Conservation (phyloP, 2,797 vertebrate species). For the Rhadinocentrus ornatus region DNA sequence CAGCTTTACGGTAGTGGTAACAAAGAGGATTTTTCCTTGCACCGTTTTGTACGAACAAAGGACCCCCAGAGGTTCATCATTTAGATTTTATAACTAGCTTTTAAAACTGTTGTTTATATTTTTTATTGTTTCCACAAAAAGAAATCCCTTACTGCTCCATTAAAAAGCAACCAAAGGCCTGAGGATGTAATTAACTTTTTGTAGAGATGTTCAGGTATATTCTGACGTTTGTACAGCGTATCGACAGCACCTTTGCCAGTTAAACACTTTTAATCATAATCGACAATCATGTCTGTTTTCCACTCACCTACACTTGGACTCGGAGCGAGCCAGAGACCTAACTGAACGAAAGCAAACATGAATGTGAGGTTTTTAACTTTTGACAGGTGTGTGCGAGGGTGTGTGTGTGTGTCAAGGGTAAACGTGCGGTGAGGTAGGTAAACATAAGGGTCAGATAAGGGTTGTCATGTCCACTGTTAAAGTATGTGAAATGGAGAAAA, state of each 20-base stretch:
- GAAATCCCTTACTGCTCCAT: background rate
- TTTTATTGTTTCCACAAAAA: background rate
- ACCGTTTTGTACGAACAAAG: background rate
- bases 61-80: conserved; percentile 9
- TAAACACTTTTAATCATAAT: conserved; percentile 26
- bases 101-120: conserved; percentile 60
- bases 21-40: background rate
- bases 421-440: conserved; percentile 5
- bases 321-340: conserved; percentile 22
- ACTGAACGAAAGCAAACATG: conserved; percentile 47
- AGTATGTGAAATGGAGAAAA: conserved; percentile 44
- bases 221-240: conserved; percentile 39
- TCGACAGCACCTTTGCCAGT: conserved; percentile 23
- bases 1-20: background rate
- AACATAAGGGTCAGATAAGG: conserved; percentile 7
- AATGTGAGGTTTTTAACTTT: conserved; percentile 53
- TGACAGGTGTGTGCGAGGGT: conserved; percentile 9
- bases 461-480: conserved; percentile 46
- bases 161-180: conserved; percentile 57
- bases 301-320: conserved; percentile 16
- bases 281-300: conserved; percentile 56
- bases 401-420: background rate
- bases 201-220: conserved; percentile 36
- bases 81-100: conserved; percentile 19
- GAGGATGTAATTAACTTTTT: conserved; percentile 52